Evolutionary conservation across 2,797 vertebrate species (phyloP).

Genomic region (Chaenodraco wilsoni): DNA sequence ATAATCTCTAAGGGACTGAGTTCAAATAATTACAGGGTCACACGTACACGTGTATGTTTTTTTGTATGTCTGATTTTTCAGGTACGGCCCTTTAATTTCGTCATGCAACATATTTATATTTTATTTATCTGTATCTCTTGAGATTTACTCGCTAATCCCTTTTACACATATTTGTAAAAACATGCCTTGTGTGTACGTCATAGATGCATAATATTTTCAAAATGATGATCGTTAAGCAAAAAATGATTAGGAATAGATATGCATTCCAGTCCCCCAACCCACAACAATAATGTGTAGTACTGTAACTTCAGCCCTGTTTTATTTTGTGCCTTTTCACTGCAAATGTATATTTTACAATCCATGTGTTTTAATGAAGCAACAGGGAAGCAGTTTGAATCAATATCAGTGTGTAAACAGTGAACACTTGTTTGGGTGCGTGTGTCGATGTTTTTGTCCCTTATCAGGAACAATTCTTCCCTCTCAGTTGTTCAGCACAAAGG

Average conservation of each 20-base stretch:
- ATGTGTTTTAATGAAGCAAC: conserved; percentile 21
- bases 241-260: too few species aligned
- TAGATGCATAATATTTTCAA: too few species aligned
- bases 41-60: not conserved
- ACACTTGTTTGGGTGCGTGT: conserved; percentile 3
- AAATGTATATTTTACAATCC: too few species aligned
- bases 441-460: conserved; percentile 40
- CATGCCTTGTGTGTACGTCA: too few species aligned
- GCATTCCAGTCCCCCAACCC: too few species aligned
- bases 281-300: too few species aligned
- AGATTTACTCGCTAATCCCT: not conserved
- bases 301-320: too few species aligned
- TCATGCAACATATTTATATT: not conserved
- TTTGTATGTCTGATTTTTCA: not conserved
- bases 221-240: too few species aligned
- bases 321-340: too few species aligned
- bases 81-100: too few species aligned
- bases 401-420: conserved; percentile 36
- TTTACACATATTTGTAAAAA: not conserved
- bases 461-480: conserved; percentile 37
- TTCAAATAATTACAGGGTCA: not conserved
- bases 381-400: not conserved
- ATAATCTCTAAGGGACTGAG: not conserved
- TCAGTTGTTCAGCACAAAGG: conserved; percentile 52
- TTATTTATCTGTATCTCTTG: not conserved